A percentile compares a stretch with the other conserved stretches of the same genome.
Conservation (phyloP, 2,888 invertebrate genomes). For the Cheiracanthium punctorium region DNA sequence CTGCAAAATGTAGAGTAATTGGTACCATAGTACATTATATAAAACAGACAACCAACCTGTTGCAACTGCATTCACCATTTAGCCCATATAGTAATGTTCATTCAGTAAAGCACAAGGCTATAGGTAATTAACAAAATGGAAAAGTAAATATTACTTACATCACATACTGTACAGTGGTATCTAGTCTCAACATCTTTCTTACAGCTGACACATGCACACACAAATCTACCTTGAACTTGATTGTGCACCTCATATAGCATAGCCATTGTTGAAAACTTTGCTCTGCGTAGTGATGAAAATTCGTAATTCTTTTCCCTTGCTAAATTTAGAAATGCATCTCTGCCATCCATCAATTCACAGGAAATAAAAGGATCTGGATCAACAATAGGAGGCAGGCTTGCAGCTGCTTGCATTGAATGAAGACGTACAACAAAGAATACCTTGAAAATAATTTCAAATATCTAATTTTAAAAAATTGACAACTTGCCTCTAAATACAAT, state of each 20-base stretch:
- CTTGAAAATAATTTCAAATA: too few relatives aligned
- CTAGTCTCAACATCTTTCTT: constrained; percentile 95
- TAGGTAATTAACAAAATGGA: too few relatives aligned
- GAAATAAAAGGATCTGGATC: constrained; percentile 96
- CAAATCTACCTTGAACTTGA: constrained; percentile 97
- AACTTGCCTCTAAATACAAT: too few relatives aligned
- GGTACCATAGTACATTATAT: too few relatives aligned
- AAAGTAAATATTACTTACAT: constrained; percentile 78
- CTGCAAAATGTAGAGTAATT: too few relatives aligned
- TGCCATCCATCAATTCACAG: constrained; percentile 99
- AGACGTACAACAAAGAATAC: constrained; percentile 98
- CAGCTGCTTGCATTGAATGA: constrained; percentile 95
- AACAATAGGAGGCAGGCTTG: constrained; percentile 90
- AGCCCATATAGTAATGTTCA: too few relatives aligned
- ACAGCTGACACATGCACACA: constrained; percentile 91
- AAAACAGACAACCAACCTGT: too few relatives aligned
- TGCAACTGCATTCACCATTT: too few relatives aligned
- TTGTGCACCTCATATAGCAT: constrained; percentile 99
- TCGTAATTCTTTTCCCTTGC: constrained; percentile 99
- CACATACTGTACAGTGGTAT: constrained; percentile 98
- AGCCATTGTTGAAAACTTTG: constrained; percentile 96
- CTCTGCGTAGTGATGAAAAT: constrained; percentile 95
- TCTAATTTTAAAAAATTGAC: constrained; percentile 78
- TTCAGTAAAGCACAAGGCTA: too few relatives aligned
- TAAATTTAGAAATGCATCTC: constrained; percentile 98